Evolutionary conservation across 1,140 invertebrate genomes (phyloP).

Genomic region (Cyrtorhinus lividipennis): DNA sequence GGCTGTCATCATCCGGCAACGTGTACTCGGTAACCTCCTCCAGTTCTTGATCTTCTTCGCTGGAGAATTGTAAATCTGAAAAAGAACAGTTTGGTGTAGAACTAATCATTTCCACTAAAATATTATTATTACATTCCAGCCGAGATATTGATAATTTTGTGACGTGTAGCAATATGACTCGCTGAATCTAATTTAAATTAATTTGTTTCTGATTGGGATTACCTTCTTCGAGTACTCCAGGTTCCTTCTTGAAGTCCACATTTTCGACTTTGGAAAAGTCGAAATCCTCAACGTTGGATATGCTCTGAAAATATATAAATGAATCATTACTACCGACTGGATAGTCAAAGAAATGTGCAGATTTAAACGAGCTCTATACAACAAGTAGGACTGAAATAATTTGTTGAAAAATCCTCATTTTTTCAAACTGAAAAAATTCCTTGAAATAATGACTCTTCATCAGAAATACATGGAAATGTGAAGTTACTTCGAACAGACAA

Average conservation of each 20-base stretch:
- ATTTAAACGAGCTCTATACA: no score
- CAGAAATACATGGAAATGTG: no score
- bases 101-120: neutral
- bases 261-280: slow-evolving; percentile 60
- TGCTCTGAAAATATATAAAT: slow-evolving; percentile 32
- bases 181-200: no score
- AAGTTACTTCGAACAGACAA: no score
- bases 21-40: slow-evolving; percentile 38
- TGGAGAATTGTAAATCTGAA: slow-evolving; percentile 54
- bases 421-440: no score
- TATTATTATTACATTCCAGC: neutral
- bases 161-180: neutral
- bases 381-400: no score
- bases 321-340: neutral
- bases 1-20: slow-evolving; percentile 50
- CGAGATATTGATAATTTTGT: neutral
- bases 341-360: no score
- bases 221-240: slow-evolving; percentile 43
- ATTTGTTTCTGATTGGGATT: no score
- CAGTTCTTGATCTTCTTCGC: slow-evolving; percentile 52
- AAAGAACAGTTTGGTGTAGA: no score
- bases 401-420: no score
- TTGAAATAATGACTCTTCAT: no score
- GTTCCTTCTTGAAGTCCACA: slow-evolving; percentile 28
- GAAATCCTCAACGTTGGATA: slow-evolving; percentile 45